Percentiles rank a stretch among this genome's conserved stretches.
Conservation (phyloP, 1,140 invertebrate genomes). For the Bombyx mandarina region DNA sequence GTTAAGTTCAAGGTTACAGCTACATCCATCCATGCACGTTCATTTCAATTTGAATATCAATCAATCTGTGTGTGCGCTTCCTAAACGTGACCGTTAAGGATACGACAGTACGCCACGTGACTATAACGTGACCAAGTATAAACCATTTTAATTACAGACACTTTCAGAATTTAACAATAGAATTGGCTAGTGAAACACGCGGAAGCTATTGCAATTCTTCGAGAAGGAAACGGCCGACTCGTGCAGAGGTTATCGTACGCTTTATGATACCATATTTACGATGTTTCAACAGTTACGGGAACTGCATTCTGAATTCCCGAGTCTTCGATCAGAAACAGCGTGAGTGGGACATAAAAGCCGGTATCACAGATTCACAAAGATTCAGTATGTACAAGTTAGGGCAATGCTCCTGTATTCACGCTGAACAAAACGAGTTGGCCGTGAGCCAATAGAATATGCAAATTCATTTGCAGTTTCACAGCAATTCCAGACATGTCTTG, state of each 20-base stretch:
- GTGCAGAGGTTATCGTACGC: constrained; percentile 19
- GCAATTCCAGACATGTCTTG: constrained; percentile 28
- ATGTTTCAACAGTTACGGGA: constrained; percentile 5
- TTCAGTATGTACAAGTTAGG: background rate
- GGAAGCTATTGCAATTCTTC: constrained; percentile 16
- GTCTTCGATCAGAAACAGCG: background rate
- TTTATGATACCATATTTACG: constrained; percentile 17
- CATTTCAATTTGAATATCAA: too few species aligned
- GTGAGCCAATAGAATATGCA: constrained; percentile 42
- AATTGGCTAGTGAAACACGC: constrained; percentile 20
- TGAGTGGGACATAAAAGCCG: constrained; percentile 1
- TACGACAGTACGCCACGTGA: too few species aligned
- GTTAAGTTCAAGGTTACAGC: too few species aligned
- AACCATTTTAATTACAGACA: constrained; percentile 12
- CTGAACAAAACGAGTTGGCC: constrained; percentile 28
- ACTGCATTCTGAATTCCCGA: background rate
- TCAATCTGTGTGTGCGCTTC: too few species aligned
- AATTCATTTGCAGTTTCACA: constrained; percentile 44
- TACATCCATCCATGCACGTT: too few species aligned
- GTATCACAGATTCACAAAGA: background rate
- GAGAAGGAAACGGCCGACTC: constrained; percentile 2
- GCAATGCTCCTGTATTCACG: background rate
- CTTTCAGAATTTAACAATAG: constrained; percentile 26
- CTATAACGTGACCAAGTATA: background rate
- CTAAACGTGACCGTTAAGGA: too few species aligned